These are phyloP conservation scores for Lophochroa leadbeateri DNA, from an alignment of 2,113 vertebrate species.

Conservation along the genomic window DNA sequence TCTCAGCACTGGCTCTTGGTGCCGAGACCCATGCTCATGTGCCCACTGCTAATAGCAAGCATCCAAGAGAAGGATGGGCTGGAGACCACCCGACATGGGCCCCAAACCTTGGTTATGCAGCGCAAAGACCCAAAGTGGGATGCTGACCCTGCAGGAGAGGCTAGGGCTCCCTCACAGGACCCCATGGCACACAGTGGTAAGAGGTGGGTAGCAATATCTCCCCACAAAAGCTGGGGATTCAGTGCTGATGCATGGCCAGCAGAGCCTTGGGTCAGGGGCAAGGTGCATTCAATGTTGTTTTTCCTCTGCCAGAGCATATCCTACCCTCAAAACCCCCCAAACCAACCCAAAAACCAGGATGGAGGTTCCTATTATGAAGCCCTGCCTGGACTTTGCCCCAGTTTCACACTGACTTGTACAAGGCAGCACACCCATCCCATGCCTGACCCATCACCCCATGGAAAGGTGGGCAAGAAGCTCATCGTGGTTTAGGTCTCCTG, in stretches of 20 bases:
- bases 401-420: not conserved
- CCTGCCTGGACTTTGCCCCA: not conserved
- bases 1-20: not conserved
- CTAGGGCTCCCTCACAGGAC: not conserved
- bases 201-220: not conserved
- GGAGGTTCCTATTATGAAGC: not conserved
- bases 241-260: rapidly evolving
- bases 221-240: not conserved
- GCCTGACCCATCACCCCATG: not conserved
- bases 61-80: not conserved
- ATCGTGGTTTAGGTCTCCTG: not conserved
- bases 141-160: not conserved
- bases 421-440: not conserved
- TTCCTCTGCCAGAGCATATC: not conserved
- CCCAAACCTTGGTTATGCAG: not conserved
- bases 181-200: rapidly evolving
- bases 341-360: not conserved
- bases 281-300: not conserved
- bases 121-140: not conserved
- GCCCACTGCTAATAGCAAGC: not conserved
- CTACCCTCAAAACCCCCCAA: rapidly evolving
- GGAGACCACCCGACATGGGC: not conserved
- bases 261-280: not conserved
- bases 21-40: not conserved
- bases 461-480: not conserved